Evolutionary conservation across 2,113 vertebrate species (phyloP).

Genomic region (Pagrus major): DNA sequence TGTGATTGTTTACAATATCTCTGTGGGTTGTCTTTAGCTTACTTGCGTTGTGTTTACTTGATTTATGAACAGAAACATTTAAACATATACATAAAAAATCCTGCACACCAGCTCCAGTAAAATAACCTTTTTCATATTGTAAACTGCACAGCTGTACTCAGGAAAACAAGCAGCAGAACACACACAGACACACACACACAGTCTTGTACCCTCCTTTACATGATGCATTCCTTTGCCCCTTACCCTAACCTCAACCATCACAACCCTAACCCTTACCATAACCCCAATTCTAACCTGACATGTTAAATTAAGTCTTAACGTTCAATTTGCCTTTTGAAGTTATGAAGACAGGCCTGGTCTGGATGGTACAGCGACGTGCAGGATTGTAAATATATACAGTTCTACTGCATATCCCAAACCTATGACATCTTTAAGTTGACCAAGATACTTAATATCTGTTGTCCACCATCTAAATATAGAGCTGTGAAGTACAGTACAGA

Average conservation of each 20-base stretch:
- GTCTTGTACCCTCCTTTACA: too few species aligned
- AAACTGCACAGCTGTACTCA: not conserved
- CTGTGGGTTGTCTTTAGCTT: conserved; percentile 18
- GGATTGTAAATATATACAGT: not conserved
- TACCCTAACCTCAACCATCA: too few species aligned
- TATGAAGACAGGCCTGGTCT: too few species aligned
- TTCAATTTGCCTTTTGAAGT: too few species aligned
- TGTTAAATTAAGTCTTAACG: too few species aligned
- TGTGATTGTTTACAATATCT: conserved; percentile 67
- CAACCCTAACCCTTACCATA: too few species aligned
- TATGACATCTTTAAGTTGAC: not conserved
- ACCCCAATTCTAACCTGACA: too few species aligned
- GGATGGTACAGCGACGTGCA: not conserved
- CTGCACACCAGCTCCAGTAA: not conserved
- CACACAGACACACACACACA: too few species aligned
- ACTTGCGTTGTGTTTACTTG: conserved; percentile 12
- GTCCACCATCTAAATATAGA: not conserved
- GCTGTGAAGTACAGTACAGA: not conserved
- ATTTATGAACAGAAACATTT: conserved; percentile 22
- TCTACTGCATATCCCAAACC: not conserved
- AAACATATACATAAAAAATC: not conserved
- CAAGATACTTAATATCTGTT: not conserved
- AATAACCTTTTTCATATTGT: not conserved
- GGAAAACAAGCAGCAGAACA: not conserved
- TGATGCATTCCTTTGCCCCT: too few species aligned